phyloP scores from a whole-genome alignment of 2,113 vertebrate species.

The Hypomesus transpacificus region DNA sequence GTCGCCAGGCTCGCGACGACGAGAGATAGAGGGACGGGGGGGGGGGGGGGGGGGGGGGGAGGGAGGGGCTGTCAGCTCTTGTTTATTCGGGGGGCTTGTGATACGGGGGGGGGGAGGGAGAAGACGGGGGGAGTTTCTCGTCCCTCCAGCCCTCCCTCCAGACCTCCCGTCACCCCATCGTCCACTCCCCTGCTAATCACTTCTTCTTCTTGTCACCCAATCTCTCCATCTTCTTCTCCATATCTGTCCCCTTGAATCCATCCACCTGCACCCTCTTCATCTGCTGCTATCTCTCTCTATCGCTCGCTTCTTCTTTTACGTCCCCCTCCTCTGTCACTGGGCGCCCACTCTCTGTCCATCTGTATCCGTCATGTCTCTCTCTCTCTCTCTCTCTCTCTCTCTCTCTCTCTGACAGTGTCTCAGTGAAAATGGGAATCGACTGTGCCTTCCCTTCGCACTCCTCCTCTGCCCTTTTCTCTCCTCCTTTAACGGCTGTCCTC shows the following conservation, averaged over 20 bases:
- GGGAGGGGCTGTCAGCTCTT: constrained; percentile 47
- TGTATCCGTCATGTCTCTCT: constrained; percentile 41
- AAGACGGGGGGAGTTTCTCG: constrained; percentile 37
- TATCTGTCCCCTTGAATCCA: constrained; percentile 11
- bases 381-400: constrained; percentile 13
- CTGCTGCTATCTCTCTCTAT: constrained; percentile 50
- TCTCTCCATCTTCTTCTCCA: constrained; percentile 26
- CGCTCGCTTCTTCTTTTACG: constrained; percentile 62
- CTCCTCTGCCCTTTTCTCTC: constrained; percentile 26
- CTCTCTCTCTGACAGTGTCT: constrained; percentile 40
- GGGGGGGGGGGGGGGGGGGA: constrained; percentile 52
- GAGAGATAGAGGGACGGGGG: constrained; percentile 60
- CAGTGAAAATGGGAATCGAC: constrained; percentile 63
- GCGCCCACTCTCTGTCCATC: constrained; percentile 51
- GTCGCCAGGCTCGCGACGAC: constrained; percentile 60
- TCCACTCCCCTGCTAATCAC: constrained; percentile 47
- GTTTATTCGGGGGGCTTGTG: constrained; percentile 54
- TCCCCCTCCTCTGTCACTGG: constrained; percentile 45
- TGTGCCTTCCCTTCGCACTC: constrained; percentile 55
- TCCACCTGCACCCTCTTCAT: background rate
- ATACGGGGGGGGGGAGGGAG: constrained; percentile 8
- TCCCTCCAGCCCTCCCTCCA: background rate
- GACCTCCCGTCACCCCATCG: constrained; percentile 39
- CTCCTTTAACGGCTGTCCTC: constrained; percentile 35
- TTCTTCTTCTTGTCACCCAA: constrained; percentile 33